phyloP scores from a whole-genome alignment of 2,888 invertebrate species.

The Biston stratarius region DNA sequence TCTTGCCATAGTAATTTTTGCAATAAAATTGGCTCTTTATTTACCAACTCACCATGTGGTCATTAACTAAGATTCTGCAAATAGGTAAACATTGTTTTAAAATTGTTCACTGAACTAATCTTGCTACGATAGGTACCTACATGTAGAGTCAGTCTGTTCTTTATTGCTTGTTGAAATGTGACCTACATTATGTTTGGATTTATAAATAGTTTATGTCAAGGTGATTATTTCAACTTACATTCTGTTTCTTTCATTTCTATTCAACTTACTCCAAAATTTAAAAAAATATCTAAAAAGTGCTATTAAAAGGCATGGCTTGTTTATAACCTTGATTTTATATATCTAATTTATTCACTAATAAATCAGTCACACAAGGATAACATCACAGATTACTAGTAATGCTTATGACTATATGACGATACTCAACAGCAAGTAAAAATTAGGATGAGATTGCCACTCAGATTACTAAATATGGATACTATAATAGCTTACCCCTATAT shows the following conservation, averaged over 20 bases:
- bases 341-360: background rate
- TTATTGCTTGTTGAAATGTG: conserved; percentile 4
- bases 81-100: background rate
- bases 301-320: conserved; percentile 30
- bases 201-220: conserved; percentile 60
- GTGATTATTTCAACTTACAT: conserved; percentile 46
- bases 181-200: conserved; percentile 20
- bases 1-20: background rate
- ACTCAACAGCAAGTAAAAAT: background rate
- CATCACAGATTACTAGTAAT: background rate
- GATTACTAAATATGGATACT: no score
- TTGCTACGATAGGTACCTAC: background rate
- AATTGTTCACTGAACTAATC: background rate
- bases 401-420: background rate
- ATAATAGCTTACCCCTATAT: background rate
- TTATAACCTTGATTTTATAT: background rate
- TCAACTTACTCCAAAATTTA: conserved; percentile 1
- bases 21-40: background rate
- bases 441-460: background rate
- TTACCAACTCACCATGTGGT: background rate
- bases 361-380: conserved; percentile 12
- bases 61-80: background rate
- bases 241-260: conserved; percentile 18
- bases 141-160: background rate
- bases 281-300: conserved; percentile 21